Evolutionary conservation across 2,888 invertebrate species (phyloP), one percentile per base, ranked within the genome.

Genomic region (Seira sanloemensis): DNA sequence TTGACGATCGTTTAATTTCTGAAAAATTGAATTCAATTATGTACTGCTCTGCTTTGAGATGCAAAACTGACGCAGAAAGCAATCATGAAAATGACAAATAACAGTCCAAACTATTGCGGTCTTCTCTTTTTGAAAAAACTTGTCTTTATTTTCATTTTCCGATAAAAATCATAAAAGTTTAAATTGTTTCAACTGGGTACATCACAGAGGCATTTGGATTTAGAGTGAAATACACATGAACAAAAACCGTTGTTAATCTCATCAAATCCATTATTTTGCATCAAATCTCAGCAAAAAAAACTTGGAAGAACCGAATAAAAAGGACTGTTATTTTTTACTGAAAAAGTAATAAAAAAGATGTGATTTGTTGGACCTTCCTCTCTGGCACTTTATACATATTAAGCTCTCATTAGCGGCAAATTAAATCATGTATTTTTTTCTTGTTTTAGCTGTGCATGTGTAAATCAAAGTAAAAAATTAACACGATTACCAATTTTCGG

Each of bases 401-500:
- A 16, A 58, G 58, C 58, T 58, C 58, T 58, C n/a, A 54, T 72
- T 72, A 72, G 72, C 54, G 4, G 50, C 37, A 21, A 21, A 46
- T 21, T 23, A 26, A 37, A 26, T n/a, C 16, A 69, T 21, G 27
- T 18, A 69, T 5, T 26, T 37, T 69, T 37, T 26, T 23, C 12
- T 23, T 7, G n/a, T 37, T 71, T 71, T 46, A 19, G 18, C 58
- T 73, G 18, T 23, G 18, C 25, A 54, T 68, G 65, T 26, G 58
- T 25, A 62, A 76, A 73, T 85, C 76, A 79, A 77, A 83, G 79
- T 80, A 82, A 85, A 73, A 76, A 76, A 77, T 81, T 76, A 66
- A 83, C 83, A 67, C 83, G 83, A 73, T 76, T 86, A 88, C 88
- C 86, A 84, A 86, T 86, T 88, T 86, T 85, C 16, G 86, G 88